Conservation (phyloP, 2,888 invertebrate species). For the Erebia ligea region DNA sequence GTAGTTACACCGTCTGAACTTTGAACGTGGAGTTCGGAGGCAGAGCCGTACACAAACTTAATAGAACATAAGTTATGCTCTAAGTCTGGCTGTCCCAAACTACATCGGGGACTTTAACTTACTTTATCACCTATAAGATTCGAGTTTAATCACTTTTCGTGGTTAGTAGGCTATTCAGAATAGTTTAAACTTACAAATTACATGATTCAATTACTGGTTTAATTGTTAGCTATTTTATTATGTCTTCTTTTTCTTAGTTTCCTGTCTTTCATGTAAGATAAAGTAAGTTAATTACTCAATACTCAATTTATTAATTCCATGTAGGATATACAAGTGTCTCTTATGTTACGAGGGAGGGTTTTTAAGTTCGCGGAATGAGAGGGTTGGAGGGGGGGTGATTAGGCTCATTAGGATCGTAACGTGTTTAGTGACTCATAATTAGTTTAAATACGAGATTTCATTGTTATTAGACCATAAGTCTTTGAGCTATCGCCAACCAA, state of each 20-base stretch:
- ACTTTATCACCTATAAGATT: slow-evolving; percentile 18
- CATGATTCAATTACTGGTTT: background rate
- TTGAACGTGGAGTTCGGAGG: background rate
- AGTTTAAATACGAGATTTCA: too few relatives aligned
- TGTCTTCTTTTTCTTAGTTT: too few relatives aligned
- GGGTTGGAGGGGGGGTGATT: too few relatives aligned
- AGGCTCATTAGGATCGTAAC: too few relatives aligned
- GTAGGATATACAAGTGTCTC: too few relatives aligned
- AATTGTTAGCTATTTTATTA: background rate
- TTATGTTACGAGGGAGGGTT: too few relatives aligned
- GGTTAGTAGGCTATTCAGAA: background rate
- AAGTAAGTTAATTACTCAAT: too few relatives aligned
- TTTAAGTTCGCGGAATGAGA: too few relatives aligned
- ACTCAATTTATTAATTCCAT: too few relatives aligned
- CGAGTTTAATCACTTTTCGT: slow-evolving; percentile 18
- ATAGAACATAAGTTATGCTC: slow-evolving; percentile 20
- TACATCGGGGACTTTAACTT: slow-evolving; percentile 15
- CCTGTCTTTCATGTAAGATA: background rate
- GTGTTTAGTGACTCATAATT: too few relatives aligned
- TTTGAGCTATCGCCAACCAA: too few relatives aligned
- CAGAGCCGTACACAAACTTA: slow-evolving; percentile 9
- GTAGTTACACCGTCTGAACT: slow-evolving; percentile 11
- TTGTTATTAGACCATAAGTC: too few relatives aligned
- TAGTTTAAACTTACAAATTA: slow-evolving; percentile 2
- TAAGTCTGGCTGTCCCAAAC: slow-evolving; percentile 4